Percentiles rank a stretch among this genome's conserved stretches.
phyloP scores from a whole-genome alignment of 64 coral and sea anemone species.

The Hydrozoanthus tunicans region DNA sequence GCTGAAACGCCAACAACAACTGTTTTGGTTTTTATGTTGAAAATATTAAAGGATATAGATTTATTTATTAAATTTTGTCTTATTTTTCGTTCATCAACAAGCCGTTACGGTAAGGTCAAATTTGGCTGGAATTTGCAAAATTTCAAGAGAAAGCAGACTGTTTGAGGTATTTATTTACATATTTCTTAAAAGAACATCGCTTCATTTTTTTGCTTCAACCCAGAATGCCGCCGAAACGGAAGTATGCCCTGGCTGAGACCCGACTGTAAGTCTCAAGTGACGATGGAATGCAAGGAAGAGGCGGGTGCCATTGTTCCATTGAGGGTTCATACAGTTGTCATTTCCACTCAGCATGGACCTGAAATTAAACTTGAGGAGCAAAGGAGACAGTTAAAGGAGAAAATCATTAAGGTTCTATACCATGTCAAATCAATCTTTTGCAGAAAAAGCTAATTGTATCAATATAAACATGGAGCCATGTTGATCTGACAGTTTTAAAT shows the following conservation, averaged over 20 bases:
- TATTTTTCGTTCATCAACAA: no score
- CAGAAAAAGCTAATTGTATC: no score
- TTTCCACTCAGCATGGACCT: constrained; percentile 51
- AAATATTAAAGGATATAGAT: no score
- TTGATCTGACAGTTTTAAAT: no score
- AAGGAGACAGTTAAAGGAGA: constrained; percentile 56
- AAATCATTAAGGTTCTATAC: constrained; percentile 56
- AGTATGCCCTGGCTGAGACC: constrained; percentile 59
- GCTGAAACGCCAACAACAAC: no score
- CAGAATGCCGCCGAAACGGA: constrained; percentile 51
- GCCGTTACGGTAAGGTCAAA: no score
- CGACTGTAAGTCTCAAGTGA: constrained; percentile 67
- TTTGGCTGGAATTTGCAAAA: no score
- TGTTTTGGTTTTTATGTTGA: no score
- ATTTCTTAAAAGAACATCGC: background rate
- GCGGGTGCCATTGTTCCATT: constrained; percentile 19
- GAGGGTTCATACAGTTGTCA: constrained; percentile 59
- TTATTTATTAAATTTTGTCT: no score
- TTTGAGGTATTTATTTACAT: background rate
- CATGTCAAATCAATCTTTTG: background rate
- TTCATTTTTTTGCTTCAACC: background rate
- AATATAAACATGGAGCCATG: no score
- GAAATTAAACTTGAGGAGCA: constrained; percentile 15
- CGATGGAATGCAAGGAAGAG: constrained; percentile 55
- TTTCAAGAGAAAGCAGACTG: background rate